phyloP scores from a whole-genome alignment of 1,140 invertebrate genomes.

The Yoshiicerus persimilis region DNA sequence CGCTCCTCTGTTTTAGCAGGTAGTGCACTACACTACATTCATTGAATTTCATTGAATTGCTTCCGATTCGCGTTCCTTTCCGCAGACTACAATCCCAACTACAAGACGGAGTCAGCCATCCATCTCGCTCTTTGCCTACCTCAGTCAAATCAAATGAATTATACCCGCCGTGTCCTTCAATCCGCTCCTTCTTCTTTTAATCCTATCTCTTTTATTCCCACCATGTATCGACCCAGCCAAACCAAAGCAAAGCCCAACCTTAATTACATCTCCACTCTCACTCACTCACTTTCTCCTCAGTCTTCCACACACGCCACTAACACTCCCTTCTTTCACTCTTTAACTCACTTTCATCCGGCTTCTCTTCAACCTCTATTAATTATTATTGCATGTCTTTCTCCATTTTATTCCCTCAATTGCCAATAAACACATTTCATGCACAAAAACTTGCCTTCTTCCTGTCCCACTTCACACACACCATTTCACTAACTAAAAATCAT shows the following conservation, averaged over 20 bases:
- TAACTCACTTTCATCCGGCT: not conserved
- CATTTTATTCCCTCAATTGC: not conserved
- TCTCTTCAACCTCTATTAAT: not conserved
- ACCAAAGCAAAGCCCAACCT: not conserved
- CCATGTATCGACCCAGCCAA: not conserved
- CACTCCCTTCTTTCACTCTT: not conserved
- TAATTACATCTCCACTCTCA: not conserved
- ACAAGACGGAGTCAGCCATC: not conserved
- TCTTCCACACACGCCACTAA: not conserved
- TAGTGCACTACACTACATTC: not conserved
- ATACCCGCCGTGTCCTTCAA: conserved; percentile 11
- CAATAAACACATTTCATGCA: no score
- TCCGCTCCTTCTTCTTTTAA: not conserved
- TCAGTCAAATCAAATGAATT: conserved; percentile 31
- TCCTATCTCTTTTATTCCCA: not conserved
- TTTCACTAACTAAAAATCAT: no score
- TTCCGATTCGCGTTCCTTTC: conserved; percentile 21
- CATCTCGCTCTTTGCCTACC: not conserved
- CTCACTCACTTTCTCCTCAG: not conserved
- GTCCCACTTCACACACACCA: no score
- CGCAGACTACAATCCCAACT: no score
- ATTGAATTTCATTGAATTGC: conserved; percentile 1
- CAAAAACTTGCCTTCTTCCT: no score
- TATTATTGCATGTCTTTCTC: not conserved
- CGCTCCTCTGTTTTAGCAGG: not conserved